phyloP scores from a whole-genome alignment of 2,888 invertebrate genomes.

The Hermaeophaga mercurialis region DNA sequence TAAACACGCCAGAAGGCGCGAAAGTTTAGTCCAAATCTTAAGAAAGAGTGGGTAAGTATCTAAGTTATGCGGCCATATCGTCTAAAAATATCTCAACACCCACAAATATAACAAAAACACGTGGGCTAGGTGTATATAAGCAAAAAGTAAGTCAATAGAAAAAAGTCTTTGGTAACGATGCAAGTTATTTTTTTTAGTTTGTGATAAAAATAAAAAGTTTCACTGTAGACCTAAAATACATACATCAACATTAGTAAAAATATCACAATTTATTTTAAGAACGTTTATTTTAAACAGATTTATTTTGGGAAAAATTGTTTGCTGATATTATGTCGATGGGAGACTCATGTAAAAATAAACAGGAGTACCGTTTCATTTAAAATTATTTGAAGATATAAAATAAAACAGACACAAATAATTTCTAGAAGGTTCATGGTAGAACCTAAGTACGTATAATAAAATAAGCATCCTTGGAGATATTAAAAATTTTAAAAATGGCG shows the following conservation, averaged over 20 bases:
- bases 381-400: constrained; percentile 3
- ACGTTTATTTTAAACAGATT: constrained; percentile 35
- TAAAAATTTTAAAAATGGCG: too few relatives aligned
- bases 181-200: constrained; percentile 1
- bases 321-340: constrained; percentile 31
- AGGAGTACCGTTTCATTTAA: constrained; percentile 16
- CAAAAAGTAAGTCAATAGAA: constrained; percentile 19
- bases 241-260: constrained; percentile 43
- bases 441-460: too few relatives aligned
- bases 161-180: constrained; percentile 1
- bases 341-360: constrained; percentile 28
- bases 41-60: neutral
- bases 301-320: constrained; percentile 37
- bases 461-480: too few relatives aligned
- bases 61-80: constrained; percentile 7
- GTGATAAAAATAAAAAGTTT: constrained; percentile 11
- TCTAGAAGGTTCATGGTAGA: too few relatives aligned
- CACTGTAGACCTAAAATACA: constrained; percentile 23
- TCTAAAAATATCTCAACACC: constrained; percentile 9
- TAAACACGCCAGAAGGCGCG: neutral
- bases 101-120: constrained; percentile 21
- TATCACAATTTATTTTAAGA: constrained; percentile 42
- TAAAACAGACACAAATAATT: too few relatives aligned
- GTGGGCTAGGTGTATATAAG: constrained; percentile 15
- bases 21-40: neutral